These are phyloP conservation scores for Desoria tigrina DNA, from an alignment of 2,888 invertebrate species.

Conservation along the genomic window DNA sequence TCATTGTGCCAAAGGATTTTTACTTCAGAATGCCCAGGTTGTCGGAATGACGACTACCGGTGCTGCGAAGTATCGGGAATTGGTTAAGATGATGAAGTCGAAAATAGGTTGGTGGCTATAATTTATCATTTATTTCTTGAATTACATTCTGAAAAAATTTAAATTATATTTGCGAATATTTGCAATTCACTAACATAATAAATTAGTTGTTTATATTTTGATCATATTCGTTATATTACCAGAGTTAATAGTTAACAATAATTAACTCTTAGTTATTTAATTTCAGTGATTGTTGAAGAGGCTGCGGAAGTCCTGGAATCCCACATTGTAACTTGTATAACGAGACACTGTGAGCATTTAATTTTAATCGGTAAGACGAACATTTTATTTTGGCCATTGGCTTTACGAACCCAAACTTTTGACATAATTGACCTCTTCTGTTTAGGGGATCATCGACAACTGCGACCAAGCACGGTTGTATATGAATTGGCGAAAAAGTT, in stretches of 20 bases:
- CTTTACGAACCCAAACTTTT: not conserved
- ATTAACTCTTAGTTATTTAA: slow-evolving; percentile 19
- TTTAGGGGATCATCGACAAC: slow-evolving; percentile 76
- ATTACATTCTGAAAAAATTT: too few relatives aligned
- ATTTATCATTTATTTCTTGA: not conserved
- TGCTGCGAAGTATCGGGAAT: slow-evolving; percentile 68
- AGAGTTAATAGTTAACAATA: not conserved
- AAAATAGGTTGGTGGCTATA: slow-evolving; percentile 61
- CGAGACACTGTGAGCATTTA: slow-evolving; percentile 72
- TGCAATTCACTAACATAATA: too few relatives aligned
- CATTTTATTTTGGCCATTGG: not conserved
- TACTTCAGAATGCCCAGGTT: slow-evolving; percentile 37
- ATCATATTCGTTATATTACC: not conserved
- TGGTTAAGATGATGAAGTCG: slow-evolving; percentile 65
- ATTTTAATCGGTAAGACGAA: slow-evolving; percentile 73
- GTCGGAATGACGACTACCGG: slow-evolving; percentile 74
- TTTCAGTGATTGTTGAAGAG: slow-evolving; percentile 78
- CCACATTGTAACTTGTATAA: slow-evolving; percentile 75
- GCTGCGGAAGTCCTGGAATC: slow-evolving; percentile 85
- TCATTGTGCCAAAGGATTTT: slow-evolving; percentile 33
- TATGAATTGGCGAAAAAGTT: slow-evolving; percentile 67
- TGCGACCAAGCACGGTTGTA: slow-evolving; percentile 71
- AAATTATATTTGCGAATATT: too few relatives aligned
- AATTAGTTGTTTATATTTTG: too few relatives aligned
- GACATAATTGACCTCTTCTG: not conserved